Conservation (phyloP, 2,888 invertebrate species). For the Microctonus brassicae region DNA sequence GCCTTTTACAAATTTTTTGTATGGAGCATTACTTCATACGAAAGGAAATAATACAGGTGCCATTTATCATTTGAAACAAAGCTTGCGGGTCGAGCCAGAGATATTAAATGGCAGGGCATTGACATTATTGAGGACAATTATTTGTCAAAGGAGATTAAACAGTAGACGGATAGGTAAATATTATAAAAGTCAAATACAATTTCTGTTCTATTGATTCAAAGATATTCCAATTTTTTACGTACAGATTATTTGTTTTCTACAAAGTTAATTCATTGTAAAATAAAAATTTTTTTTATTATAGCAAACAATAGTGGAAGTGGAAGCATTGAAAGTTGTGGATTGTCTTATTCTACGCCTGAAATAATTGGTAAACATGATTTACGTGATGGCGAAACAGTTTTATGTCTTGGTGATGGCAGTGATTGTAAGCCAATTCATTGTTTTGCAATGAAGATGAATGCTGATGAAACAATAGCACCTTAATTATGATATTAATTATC, state of each 20-base stretch:
- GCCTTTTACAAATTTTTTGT: slow-evolving; percentile 80
- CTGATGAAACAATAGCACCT: slow-evolving; percentile 43
- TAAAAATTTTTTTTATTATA: slow-evolving; percentile 6
- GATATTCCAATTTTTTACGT: background rate
- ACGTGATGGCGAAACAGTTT: slow-evolving; percentile 49
- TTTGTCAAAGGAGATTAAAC: slow-evolving; percentile 68
- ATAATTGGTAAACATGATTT: slow-evolving; percentile 48
- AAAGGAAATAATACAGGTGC: slow-evolving; percentile 76
- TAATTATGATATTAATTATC: slow-evolving; percentile 24
- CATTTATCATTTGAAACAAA: slow-evolving; percentile 75
- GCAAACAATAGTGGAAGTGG: slow-evolving; percentile 34
- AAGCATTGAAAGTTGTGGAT: slow-evolving; percentile 42
- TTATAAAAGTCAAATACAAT: background rate
- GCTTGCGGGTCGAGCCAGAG: slow-evolving; percentile 72
- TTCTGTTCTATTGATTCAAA: background rate
- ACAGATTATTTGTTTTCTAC: too few species aligned
- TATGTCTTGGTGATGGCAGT: slow-evolving; percentile 51
- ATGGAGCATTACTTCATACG: slow-evolving; percentile 76
- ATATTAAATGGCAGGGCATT: slow-evolving; percentile 72
- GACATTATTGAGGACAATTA: slow-evolving; percentile 72
- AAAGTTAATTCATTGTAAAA: background rate
- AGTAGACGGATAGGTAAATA: slow-evolving; percentile 45
- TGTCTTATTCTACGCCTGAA: slow-evolving; percentile 46
- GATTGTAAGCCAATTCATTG: slow-evolving; percentile 53
- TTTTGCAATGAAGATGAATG: slow-evolving; percentile 48